Conservation (phyloP, 2,888 invertebrate genomes). For the Junonia oenone region DNA sequence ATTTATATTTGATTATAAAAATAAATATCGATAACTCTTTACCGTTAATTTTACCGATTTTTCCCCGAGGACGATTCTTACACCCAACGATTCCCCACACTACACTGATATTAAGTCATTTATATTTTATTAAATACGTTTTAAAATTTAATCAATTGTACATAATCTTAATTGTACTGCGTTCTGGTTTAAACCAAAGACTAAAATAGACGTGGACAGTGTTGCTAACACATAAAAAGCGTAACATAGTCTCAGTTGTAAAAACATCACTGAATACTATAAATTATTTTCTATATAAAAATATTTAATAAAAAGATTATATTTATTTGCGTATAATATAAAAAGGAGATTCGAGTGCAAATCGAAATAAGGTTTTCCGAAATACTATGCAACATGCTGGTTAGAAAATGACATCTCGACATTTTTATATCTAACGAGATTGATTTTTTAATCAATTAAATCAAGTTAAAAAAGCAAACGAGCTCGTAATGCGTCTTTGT, state of each 20-base stretch:
- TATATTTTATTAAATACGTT: neutral
- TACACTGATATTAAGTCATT: neutral
- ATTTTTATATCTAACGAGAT: too few relatives aligned
- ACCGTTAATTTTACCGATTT: neutral
- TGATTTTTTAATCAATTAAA: too few relatives aligned
- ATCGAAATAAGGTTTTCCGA: neutral
- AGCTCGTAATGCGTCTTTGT: too few relatives aligned
- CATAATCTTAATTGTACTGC: constrained; percentile 2
- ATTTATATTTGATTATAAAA: neutral
- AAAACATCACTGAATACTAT: neutral
- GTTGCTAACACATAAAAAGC: neutral
- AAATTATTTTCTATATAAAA: neutral
- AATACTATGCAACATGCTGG: too few relatives aligned
- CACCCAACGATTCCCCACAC: neutral
- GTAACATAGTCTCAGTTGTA: neutral
- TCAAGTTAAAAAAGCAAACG: too few relatives aligned
- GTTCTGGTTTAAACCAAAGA: neutral
- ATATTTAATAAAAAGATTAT: neutral
- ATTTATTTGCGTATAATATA: neutral
- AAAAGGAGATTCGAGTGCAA: constrained; percentile 1
- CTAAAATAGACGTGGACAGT: neutral
- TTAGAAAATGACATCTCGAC: too few relatives aligned
- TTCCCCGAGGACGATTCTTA: neutral
- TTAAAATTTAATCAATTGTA: neutral
- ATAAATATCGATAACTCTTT: constrained; percentile 2